These are phyloP conservation scores for Drosophila affinis DNA, from an alignment of 2,888 invertebrate species.

Conservation along the genomic window DNA sequence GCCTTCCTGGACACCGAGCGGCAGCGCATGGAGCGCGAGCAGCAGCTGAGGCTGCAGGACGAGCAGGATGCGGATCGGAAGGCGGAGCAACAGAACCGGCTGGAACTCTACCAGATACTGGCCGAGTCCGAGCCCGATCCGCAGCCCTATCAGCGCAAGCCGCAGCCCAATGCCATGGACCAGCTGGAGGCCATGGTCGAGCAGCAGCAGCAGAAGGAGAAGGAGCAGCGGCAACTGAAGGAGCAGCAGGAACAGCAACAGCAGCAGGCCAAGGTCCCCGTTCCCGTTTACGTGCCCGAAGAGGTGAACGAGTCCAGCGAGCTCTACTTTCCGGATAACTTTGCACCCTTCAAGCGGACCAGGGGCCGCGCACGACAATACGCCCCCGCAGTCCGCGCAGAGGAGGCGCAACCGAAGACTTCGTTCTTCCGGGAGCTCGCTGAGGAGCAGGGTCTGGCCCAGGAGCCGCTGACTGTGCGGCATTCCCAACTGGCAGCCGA, in stretches of 20 bases:
- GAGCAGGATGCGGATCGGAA: slow-evolving; percentile 66
- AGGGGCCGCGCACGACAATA: slow-evolving; percentile 9
- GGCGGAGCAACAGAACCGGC: slow-evolving; percentile 74
- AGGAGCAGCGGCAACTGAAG: slow-evolving; percentile 34
- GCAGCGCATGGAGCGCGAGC: slow-evolving; percentile 69
- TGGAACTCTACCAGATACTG: slow-evolving; percentile 82
- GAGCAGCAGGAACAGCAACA: slow-evolving; percentile 41
- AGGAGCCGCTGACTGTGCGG: slow-evolving; percentile 49
- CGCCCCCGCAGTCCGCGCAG: neutral
- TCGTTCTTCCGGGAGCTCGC: slow-evolving; percentile 80
- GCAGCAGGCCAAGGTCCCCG: slow-evolving; percentile 50
- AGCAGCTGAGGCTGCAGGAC: slow-evolving; percentile 50
- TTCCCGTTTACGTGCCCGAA: slow-evolving; percentile 66
- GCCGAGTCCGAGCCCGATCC: slow-evolving; percentile 82
- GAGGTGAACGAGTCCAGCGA: slow-evolving; percentile 77
- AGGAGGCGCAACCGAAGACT: slow-evolving; percentile 38
- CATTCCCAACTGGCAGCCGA: slow-evolving; percentile 28
- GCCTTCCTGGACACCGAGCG: slow-evolving; percentile 76
- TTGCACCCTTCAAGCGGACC: slow-evolving; percentile 72
- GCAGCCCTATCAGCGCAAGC: slow-evolving; percentile 77
- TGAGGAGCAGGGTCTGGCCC: slow-evolving; percentile 63
- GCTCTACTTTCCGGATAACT: slow-evolving; percentile 77
- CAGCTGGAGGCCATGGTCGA: slow-evolving; percentile 66
- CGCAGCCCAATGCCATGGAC: slow-evolving; percentile 60
- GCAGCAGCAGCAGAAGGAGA: slow-evolving; percentile 52